A percentile compares a stretch with the other conserved stretches of the same genome.
phyloP scores from a whole-genome alignment of 2,113 vertebrate species.

The Pollimyrus isidori region DNA sequence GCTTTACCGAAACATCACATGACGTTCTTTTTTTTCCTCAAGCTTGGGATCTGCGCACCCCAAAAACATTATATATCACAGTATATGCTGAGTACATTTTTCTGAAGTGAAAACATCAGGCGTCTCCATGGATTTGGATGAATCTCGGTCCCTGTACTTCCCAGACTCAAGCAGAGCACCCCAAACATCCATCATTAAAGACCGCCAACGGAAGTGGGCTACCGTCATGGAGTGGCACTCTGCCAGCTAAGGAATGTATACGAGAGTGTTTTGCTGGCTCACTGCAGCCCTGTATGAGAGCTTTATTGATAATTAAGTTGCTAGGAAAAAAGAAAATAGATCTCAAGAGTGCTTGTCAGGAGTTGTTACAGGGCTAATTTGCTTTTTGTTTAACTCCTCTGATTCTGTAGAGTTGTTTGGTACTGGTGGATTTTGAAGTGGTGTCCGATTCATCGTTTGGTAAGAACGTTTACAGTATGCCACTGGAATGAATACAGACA shows the following conservation, averaged over 20 bases:
- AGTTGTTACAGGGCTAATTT: constrained; percentile 22
- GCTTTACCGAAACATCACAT: not conserved
- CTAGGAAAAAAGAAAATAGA: constrained; percentile 47
- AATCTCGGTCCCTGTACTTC: constrained; percentile 57
- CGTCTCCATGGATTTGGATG: constrained; percentile 77
- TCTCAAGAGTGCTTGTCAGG: constrained; percentile 49
- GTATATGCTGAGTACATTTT: constrained; percentile 45
- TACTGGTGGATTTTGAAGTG: not conserved
- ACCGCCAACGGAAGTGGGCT: constrained; percentile 60
- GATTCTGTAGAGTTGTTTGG: not conserved
- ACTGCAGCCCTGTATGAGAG: constrained; percentile 52
- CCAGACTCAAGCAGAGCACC: not conserved
- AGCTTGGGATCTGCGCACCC: not conserved
- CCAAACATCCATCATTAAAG: constrained; percentile 72
- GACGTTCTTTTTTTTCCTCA: not conserved
- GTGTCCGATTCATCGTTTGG: not conserved
- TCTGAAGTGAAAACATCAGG: constrained; percentile 58
- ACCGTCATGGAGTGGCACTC: constrained; percentile 55
- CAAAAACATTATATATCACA: not conserved
- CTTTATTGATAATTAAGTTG: constrained; percentile 63
- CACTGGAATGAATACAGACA: not conserved
- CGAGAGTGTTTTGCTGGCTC: constrained; percentile 57
- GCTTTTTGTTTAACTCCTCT: not conserved
- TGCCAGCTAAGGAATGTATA: constrained; percentile 60
- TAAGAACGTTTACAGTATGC: not conserved